Base-by-base conservation (phyloP, 2,888 invertebrate species). In the Heliconius ismenius region DNA sequence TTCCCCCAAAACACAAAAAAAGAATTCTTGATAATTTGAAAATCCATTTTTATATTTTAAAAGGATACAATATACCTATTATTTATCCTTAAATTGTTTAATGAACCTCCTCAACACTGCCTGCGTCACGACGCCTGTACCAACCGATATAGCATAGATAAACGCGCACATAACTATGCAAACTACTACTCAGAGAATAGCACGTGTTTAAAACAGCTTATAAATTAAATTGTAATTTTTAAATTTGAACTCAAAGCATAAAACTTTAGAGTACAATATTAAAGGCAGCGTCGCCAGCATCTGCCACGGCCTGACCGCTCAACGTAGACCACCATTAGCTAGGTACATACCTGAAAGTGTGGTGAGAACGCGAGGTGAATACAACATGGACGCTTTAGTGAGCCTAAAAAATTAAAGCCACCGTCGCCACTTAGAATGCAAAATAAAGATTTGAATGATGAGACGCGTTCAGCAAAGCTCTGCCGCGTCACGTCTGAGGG, bases 81-180 rank as follows among this genome's bases (percentile, higher is more conserved):
- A 85, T 85, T 85, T 84, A 81, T 83, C 83, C 78, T 76, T 84
- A 83, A 86, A 86, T 84, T 83, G 82, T 82, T 82, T 82, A 80
- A 81, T 78, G 86, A 86, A 87, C 87, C 86, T 86, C 86, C 86
- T 86, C 83, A 83, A 86, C 86, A 60, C 68, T 75, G 67, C 63
- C 85, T 84, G 86, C 85, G 84, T 84, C 83, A 81, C 81, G 82
- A 82, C 85, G 86, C 83, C 87, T 87, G 86, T 86, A 86, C 87
- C 85, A 80, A 86, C 88, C 88, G 88, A 91, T 90, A 90, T 88
- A 89, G 88, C 90, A 91, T 89, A 91, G 91, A 91, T 92, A 92
- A 91, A 91, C 89, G 89, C 83, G 85, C 87, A 91, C 90, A 91
- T 92, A 91, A 88, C 91, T 91, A 92, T 92, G 90, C 90, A 92